Conservation (phyloP, 2,113 vertebrate genomes). For the Butorides virescens region DNA sequence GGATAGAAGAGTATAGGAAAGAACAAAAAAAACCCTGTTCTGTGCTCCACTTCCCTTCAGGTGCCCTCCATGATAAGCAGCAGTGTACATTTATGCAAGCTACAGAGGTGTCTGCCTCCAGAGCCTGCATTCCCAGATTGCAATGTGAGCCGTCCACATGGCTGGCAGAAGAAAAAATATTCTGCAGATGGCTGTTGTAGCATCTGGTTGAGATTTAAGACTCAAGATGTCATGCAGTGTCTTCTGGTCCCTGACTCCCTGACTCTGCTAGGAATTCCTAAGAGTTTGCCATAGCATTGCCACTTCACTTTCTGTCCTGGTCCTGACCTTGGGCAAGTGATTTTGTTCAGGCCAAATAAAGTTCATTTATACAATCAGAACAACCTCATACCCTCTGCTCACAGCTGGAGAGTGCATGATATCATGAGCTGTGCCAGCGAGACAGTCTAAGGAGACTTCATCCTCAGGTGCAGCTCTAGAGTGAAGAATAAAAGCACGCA, state of each 20-base stretch:
- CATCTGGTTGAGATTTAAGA: not conserved
- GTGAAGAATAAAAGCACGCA: not conserved
- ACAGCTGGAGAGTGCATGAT: not conserved
- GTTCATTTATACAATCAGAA: not conserved
- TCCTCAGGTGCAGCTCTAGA: not conserved
- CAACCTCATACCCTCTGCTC: not conserved
- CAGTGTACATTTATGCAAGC: not conserved
- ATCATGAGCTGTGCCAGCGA: not conserved
- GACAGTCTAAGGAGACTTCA: not conserved
- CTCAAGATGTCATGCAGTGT: not conserved
- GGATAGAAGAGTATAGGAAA: not conserved
- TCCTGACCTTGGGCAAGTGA: not conserved
- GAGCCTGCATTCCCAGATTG: not conserved
- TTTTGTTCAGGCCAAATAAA: not conserved
- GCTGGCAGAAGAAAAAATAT: not conserved
- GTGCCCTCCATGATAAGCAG: not conserved
- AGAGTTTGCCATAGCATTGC: not conserved
- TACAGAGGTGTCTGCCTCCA: not conserved
- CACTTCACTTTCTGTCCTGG: not conserved
- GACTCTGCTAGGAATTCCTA: not conserved
- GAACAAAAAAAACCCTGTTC: not conserved
- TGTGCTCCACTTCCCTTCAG: not conserved
- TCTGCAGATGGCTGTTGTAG: not conserved
- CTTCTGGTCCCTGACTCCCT: not conserved
- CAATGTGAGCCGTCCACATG: fast-evolving